Percentiles rank a stretch among this genome's conserved stretches.
Conservation (phyloP, 2,797 vertebrate species). For the Liparis tanakae region DNA sequence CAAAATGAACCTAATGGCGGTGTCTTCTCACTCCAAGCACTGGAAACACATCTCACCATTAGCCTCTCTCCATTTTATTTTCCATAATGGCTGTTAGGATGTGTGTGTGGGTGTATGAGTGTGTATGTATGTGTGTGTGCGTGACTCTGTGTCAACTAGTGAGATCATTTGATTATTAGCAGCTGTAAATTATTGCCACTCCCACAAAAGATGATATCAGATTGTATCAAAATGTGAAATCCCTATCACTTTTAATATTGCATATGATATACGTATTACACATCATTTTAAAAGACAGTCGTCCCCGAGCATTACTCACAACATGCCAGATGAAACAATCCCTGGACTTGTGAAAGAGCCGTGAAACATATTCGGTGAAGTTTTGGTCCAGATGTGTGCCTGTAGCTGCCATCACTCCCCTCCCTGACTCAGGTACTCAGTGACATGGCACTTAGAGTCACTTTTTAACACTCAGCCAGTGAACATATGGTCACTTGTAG, state of each 20-base stretch:
- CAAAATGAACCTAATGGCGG: too few species aligned
- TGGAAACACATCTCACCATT: constrained; percentile 31
- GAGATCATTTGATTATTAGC: constrained; percentile 9
- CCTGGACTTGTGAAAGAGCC: neutral
- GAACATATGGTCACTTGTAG: too few species aligned
- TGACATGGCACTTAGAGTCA: too few species aligned
- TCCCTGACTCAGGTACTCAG: neutral
- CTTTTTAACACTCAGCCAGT: too few species aligned
- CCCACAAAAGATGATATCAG: neutral
- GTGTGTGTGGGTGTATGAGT: neutral
- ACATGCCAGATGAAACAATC: constrained; percentile 2
- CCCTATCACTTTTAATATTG: neutral
- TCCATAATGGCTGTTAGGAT: constrained; percentile 8
- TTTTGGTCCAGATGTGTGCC: constrained; percentile 5
- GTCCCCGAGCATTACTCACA: neutral
- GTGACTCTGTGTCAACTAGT: constrained; percentile 13
- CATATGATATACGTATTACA: neutral
- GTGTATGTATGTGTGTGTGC: neutral
- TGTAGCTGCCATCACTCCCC: neutral
- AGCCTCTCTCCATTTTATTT: constrained; percentile 22
- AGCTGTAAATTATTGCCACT: constrained; percentile 3
- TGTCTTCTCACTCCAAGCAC: constrained; percentile 25
- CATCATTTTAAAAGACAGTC: neutral
- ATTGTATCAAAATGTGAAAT: constrained; percentile 1
- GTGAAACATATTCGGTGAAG: neutral